Evolutionary conservation across 23 tunicate genomes (phyloP), one percentile per base, ranked within the genome.

Genomic region (Trididemnum nubilum): DNA sequence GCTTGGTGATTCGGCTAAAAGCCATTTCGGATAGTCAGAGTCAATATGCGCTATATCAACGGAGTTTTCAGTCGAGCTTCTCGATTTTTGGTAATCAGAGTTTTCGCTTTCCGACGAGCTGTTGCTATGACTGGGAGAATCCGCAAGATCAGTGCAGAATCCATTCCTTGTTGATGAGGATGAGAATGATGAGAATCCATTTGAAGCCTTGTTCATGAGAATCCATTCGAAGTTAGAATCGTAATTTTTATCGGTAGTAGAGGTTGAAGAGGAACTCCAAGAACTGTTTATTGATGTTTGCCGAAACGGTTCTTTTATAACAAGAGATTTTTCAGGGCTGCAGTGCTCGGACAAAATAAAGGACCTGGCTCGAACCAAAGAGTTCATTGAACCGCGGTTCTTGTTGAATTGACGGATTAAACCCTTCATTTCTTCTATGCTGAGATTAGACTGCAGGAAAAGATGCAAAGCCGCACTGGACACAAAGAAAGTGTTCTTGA

Each of bases 391-490:
- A 31, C 74, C 74, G 74, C 74, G 74, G 38, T 38, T 37, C 0
- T 27, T 33, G 26, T 37, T 3, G 3, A 65, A 59, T 30, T 57
- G 28, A 24, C 4, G 22, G 25, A 57, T 57, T 21, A 38, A 35
- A 7, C 26, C 23, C n/a, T 73, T 57, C 87, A 83, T 83, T 74
- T 83, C 87, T 12, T 21, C 19, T 52, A 31, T 57, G 29, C 72
- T 5, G 35, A 83, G 33, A 23, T 73, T 72, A 32, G 87, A 73
- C 59, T 83, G 87, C 2, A 83, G 35, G 31, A 83, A 83, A 29
- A 83, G 87, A 74, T 83, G 87, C 23, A 83, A 32, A 30, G 87
- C 28, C 24, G 81, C 22, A 35, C 87, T 83, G 2, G 87, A 57
- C 25, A 83, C 35, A 36, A 83, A 83, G 22, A 71, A 23, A 7